These are phyloP conservation scores for Mycteria americana DNA, from an alignment of 2,797 vertebrate genomes.

Conservation along the genomic window DNA sequence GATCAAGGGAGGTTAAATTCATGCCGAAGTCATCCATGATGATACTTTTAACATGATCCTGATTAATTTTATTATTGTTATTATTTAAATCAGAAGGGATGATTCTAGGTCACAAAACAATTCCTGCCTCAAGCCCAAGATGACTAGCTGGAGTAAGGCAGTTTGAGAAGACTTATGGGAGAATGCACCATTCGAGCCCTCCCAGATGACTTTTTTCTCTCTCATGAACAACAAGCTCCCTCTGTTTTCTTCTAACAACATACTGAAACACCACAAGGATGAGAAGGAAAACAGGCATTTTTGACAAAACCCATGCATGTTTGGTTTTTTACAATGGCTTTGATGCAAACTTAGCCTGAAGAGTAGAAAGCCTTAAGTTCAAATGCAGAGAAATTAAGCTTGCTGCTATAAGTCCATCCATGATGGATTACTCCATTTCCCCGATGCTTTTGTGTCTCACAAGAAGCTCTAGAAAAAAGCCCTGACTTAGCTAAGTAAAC, in stretches of 20 bases:
- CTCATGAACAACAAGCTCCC: not conserved
- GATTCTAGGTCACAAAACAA: slow-evolving; percentile 22
- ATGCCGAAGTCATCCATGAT: not conserved
- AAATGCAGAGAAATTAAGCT: not conserved
- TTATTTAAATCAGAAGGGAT: slow-evolving; percentile 45
- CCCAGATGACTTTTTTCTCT: not conserved
- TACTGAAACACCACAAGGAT: not conserved
- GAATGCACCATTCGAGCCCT: not conserved
- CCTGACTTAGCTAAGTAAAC: not conserved
- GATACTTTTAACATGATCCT: not conserved
- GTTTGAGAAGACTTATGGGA: not conserved
- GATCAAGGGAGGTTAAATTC: slow-evolving; percentile 19
- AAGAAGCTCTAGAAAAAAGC: not conserved
- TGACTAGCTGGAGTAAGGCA: not conserved
- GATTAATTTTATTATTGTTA: slow-evolving; percentile 14
- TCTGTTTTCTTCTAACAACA: not conserved
- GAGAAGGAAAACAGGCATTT: not conserved
- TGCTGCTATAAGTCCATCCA: not conserved
- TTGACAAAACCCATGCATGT: not conserved
- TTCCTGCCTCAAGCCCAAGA: not conserved
- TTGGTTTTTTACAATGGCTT: not conserved
- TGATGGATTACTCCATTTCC: not conserved
- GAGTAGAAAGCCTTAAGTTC: not conserved
- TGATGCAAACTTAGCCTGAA: not conserved
- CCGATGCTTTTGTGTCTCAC: not conserved